Evolutionary conservation across 2,797 vertebrate species (phyloP).

Genomic region (Sus cebifrons): DNA sequence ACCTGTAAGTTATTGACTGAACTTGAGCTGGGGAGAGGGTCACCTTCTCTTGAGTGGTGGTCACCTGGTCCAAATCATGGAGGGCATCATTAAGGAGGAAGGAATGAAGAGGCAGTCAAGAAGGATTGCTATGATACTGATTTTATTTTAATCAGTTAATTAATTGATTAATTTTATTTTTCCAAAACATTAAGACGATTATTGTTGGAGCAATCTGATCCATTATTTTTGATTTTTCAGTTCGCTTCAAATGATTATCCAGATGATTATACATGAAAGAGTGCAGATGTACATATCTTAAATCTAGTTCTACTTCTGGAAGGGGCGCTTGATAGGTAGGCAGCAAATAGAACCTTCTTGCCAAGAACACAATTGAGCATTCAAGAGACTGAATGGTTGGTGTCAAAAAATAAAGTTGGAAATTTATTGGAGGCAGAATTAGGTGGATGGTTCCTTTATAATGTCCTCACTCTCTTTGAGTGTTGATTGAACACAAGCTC

Average conservation of each 20-base stretch:
- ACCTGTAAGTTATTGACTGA: neutral
- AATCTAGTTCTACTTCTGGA: neutral
- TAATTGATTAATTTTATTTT: constrained; percentile 24
- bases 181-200: neutral
- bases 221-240: neutral
- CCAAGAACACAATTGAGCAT: constrained; percentile 35
- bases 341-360: neutral
- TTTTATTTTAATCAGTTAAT: constrained; percentile 37
- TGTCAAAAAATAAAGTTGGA: constrained; percentile 69
- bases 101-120: neutral
- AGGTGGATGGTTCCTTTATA: constrained; percentile 35
- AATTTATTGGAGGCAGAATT: constrained; percentile 63
- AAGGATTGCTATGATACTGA: neutral
- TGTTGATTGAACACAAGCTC: constrained; percentile 63
- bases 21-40: neutral
- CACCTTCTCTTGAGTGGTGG: neutral
- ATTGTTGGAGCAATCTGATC: neutral
- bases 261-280: neutral
- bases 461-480: constrained; percentile 51
- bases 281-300: neutral
- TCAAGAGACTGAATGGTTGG: constrained; percentile 7
- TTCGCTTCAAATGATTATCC: constrained; percentile 11
- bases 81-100: neutral
- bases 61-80: neutral
- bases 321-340: neutral